phyloP scores from a whole-genome alignment of 2,797 vertebrate genomes.

The Potorous gilbertii region DNA sequence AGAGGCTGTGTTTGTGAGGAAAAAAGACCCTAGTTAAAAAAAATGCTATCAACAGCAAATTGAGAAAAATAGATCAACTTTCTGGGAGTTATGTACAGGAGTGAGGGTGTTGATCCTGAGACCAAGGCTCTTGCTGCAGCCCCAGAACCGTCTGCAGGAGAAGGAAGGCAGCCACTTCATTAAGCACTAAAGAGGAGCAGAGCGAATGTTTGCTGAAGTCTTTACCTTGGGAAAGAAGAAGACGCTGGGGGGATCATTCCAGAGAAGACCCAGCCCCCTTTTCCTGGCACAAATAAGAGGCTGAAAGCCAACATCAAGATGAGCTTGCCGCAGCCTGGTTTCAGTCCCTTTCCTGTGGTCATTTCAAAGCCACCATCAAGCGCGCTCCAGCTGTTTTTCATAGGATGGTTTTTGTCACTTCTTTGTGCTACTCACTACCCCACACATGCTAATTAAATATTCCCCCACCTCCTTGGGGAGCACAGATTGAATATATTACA shows the following conservation, averaged over 20 bases:
- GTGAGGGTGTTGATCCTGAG: constrained; percentile 33
- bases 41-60: constrained; percentile 31
- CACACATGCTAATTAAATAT: too few relatives aligned
- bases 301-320: background rate
- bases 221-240: constrained; percentile 55
- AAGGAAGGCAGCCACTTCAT: background rate
- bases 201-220: background rate
- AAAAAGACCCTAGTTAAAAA: constrained; percentile 48
- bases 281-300: background rate
- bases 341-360: background rate
- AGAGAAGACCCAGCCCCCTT: background rate
- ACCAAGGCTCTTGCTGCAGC: constrained; percentile 29
- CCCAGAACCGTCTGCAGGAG: background rate
- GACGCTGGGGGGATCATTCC: background rate
- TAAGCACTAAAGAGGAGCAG: background rate
- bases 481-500: background rate
- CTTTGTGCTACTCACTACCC: background rate
- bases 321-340: background rate
- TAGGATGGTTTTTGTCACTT: background rate
- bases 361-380: background rate
- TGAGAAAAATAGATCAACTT: constrained; percentile 3
- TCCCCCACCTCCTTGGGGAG: background rate
- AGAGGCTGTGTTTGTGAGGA: background rate
- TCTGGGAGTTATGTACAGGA: constrained; percentile 47
- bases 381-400: background rate